Evolutionary conservation across 1,140 invertebrate genomes (phyloP), one percentile per base, ranked within the genome.

Genomic region (Condylostylus longicornis): DNA sequence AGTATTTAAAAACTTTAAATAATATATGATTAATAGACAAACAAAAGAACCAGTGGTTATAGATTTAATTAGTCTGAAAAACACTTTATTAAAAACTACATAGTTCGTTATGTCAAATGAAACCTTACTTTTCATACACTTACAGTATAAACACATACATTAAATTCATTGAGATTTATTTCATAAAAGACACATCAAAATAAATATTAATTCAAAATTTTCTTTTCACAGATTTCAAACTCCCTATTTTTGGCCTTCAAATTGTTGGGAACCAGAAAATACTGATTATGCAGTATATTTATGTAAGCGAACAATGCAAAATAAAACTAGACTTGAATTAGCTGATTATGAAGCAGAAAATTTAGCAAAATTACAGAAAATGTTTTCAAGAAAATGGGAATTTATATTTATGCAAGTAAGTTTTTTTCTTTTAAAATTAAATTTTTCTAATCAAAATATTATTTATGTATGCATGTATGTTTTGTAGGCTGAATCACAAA

Each of bases 241-340:
- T 5, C 95, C 94, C 10, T 98, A 97, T 60, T 98, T 98, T 67
- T 98, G 95, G 95, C 94, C 93, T 13, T 96, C 90, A 4, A 95
- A 97, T 63, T 93, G 88, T 65, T 96, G 88, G 82, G 94, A 98
- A 65, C 94, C 95, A 2, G 96, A 99, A 65, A 98, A 98, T 56
- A 98, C 93, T 5, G 95, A 98, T 64, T 99, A 99, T 68, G 94
- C 95, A 53, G 95, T 98, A 3, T 99, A 98, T 68, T 72, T 99
- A 36, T 99, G 95, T 68, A 98, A 99, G 66, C 71, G 95, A 38
- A 98, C 95, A 18, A 98, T 99, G 95, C 94, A 98, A 66, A 98
- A 98, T 62, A 98, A 98, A 63, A 90, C 94, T 4, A 70, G 94
- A 32, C 64, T 98, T 33, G 95, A 98, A 62, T 66, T 99, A 47